phyloP scores from a whole-genome alignment of 2,888 invertebrate genomes.

The Ormyrus thymus region DNA sequence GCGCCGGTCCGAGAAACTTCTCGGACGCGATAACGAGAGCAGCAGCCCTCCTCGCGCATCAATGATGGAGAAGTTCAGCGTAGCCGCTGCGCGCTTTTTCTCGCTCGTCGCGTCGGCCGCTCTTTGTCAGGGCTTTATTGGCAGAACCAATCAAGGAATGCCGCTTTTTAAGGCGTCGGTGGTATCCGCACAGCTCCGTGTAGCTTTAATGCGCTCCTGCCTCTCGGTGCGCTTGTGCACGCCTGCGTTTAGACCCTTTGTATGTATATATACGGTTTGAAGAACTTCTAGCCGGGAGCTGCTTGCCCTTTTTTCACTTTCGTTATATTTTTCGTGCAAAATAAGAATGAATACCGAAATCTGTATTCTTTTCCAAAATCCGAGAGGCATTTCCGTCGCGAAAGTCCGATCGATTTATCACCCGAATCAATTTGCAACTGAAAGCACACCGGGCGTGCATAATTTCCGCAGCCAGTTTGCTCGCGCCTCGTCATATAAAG shows the following conservation, averaged over 20 bases:
- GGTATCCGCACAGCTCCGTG: not conserved
- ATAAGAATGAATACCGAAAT: no score
- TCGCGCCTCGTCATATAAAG: not conserved
- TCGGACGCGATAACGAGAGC: conserved; percentile 32
- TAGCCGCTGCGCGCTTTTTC: conserved; percentile 1
- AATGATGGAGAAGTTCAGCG: conserved; percentile 13
- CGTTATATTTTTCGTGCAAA: no score
- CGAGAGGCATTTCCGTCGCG: not conserved
- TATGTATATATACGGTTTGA: not conserved
- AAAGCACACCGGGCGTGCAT: not conserved
- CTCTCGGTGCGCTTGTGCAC: not conserved
- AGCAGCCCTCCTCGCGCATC: conserved; percentile 4
- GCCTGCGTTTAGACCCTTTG: not conserved
- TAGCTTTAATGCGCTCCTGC: not conserved
- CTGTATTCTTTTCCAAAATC: not conserved
- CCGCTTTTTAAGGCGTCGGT: conserved; percentile 18
- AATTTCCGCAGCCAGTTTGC: conserved; percentile 4
- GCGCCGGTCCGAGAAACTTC: not conserved
- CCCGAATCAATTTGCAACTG: conserved; percentile 20
- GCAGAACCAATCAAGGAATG: conserved; percentile 31
- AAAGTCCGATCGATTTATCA: conserved; percentile 4
- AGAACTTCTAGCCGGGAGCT: not conserved
- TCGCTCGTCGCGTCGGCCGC: not conserved
- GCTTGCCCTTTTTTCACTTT: not conserved
- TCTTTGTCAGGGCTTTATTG: conserved; percentile 28